These are phyloP conservation scores for Melanargia galathea DNA, from an alignment of 2,888 invertebrate genomes.

Conservation along the genomic window DNA sequence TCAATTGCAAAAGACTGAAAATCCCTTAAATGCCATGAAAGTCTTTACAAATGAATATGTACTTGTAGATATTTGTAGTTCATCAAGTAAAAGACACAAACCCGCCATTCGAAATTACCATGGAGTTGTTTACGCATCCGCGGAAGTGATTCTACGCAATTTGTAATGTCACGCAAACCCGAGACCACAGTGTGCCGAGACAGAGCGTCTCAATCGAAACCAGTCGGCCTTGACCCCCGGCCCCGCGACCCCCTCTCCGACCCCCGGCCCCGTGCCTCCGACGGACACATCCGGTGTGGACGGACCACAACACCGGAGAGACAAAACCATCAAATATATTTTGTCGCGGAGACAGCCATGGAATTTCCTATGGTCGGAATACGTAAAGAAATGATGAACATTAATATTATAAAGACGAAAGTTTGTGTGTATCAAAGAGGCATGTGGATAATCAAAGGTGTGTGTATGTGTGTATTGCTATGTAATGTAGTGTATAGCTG, in stretches of 20 bases:
- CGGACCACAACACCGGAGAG: conserved; percentile 26
- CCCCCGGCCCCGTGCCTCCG: background rate
- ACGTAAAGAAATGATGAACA: background rate
- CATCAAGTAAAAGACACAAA: background rate
- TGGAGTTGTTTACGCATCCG: conserved; percentile 2
- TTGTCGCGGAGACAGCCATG: conserved; percentile 4
- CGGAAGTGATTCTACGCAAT: conserved; percentile 11
- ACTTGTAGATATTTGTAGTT: background rate
- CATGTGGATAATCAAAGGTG: too few relatives aligned
- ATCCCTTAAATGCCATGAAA: too few relatives aligned
- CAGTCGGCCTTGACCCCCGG: conserved; percentile 42
- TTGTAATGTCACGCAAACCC: conserved; percentile 26
- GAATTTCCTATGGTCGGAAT: background rate
- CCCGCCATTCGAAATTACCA: background rate
- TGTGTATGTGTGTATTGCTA: too few relatives aligned
- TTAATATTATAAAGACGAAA: too few relatives aligned
- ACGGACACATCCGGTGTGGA: conserved; percentile 16
- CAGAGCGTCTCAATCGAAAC: conserved; percentile 29
- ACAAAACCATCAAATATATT: conserved; percentile 33
- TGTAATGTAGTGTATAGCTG: too few relatives aligned
- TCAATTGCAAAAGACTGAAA: too few relatives aligned
- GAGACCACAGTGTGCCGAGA: too few relatives aligned
- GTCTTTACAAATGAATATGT: too few relatives aligned
- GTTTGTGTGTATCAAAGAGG: too few relatives aligned
- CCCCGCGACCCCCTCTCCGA: background rate